Conservation (phyloP, 1,140 invertebrate species). For the Drosophila rufa region DNA sequence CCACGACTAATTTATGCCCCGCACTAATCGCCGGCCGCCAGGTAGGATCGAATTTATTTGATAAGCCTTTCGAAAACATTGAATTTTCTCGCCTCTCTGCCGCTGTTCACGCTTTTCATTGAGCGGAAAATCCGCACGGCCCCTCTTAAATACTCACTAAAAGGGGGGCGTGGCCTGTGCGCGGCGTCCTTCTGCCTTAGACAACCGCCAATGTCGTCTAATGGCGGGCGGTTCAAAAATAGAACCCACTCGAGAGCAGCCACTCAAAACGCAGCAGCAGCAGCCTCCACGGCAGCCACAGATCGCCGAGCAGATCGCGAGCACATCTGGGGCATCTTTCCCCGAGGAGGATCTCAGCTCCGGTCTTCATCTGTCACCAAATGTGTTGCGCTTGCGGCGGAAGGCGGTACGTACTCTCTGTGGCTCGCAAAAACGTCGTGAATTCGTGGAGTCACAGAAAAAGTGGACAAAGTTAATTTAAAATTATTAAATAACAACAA, state of each 20-base stretch:
- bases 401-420: conserved; percentile 59
- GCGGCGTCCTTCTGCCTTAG: conserved; percentile 68
- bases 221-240: conserved; percentile 80
- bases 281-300: conserved; percentile 5
- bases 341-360: conserved; percentile 35
- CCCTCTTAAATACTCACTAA: conserved; percentile 31
- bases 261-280: conserved; percentile 73
- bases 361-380: conserved; percentile 70
- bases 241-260: conserved; percentile 77
- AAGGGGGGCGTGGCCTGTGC: conserved; percentile 58
- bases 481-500: background rate
- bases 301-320: conserved; percentile 39
- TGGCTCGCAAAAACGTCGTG: conserved; percentile 17
- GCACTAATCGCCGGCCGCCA: conserved; percentile 59
- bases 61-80: conserved; percentile 72
- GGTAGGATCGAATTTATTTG: conserved; percentile 73
- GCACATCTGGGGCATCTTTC: conserved; percentile 49
- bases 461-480: background rate
- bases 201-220: conserved; percentile 58
- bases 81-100: background rate
- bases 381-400: conserved; percentile 77
- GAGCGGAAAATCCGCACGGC: conserved; percentile 50
- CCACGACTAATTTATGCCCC: conserved; percentile 63
- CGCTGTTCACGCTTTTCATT: conserved; percentile 43
- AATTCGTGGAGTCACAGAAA: background rate